Percentiles rank a stretch among this genome's conserved stretches.
Conservation (phyloP, 2,113 vertebrate genomes). For the Carollia perspicillata region DNA sequence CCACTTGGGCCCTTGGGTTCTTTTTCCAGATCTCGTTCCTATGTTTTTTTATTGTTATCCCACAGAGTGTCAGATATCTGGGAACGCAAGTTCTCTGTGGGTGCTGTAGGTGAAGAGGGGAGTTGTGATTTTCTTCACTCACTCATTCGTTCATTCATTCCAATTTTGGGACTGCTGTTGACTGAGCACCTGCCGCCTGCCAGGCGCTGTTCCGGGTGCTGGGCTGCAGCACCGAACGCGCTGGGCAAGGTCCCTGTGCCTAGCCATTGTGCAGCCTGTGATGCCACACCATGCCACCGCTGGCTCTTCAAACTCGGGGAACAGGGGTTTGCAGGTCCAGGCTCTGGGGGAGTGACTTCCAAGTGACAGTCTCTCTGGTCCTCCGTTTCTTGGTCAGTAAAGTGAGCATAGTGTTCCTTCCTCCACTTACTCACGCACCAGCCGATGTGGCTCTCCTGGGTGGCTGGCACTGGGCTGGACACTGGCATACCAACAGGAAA, state of each 20-base stretch:
- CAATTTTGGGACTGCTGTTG: fast-evolving
- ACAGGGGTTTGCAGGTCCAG: background rate
- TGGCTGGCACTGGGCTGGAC: background rate
- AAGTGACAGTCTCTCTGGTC: background rate
- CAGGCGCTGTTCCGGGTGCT: background rate
- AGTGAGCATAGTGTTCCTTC: background rate
- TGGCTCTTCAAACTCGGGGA: background rate
- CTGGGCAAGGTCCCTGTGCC: background rate
- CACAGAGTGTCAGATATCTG: fast-evolving
- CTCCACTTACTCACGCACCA: background rate
- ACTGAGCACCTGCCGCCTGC: background rate
- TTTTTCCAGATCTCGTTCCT: background rate
- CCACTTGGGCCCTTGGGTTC: background rate
- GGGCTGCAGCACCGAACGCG: background rate
- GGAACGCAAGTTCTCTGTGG: fast-evolving
- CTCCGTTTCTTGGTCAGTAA: background rate
- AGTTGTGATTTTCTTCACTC: fast-evolving
- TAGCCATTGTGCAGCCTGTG: fast-evolving
- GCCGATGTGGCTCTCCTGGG: too few relatives aligned
- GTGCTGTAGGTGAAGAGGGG: background rate
- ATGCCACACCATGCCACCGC: fast-evolving
- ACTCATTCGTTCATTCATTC: background rate
- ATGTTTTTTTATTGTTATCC: background rate
- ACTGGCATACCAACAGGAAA: background rate
- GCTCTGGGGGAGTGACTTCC: background rate